phyloP scores from a whole-genome alignment of 37 sponge, comb jelly and placozoan genomes.

The Crambe crambe region DNA sequence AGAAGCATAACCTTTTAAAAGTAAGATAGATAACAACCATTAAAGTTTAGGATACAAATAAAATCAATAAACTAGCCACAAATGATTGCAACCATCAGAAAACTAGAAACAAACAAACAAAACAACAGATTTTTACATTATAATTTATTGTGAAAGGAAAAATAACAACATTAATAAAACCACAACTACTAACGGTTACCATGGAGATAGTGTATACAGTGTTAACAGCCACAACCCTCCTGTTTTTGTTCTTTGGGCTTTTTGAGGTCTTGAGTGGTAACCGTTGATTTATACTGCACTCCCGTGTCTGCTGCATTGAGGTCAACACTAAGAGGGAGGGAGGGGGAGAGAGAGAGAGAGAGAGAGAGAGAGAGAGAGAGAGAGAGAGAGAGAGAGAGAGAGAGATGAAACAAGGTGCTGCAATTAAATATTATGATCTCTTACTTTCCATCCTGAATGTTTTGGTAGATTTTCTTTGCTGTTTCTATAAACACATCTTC shows the following conservation, averaged over 20 bases:
- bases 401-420: neutral
- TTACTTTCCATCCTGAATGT: slow-evolving; percentile 98
- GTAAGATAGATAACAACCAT: too few relatives aligned
- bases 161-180: neutral
- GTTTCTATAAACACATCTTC: slow-evolving; percentile 99
- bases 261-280: slow-evolving; percentile 45
- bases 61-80: too few relatives aligned
- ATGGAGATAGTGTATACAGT: slow-evolving; percentile 2
- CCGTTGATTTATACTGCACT: slow-evolving; percentile 85
- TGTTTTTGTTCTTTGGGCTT: slow-evolving; percentile 25
- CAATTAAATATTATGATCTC: neutral
- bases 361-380: neutral
- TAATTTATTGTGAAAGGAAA: too few relatives aligned
- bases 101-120: too few relatives aligned
- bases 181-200: slow-evolving; percentile 8
- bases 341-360: neutral
- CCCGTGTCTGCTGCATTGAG: slow-evolving; percentile 96
- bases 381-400: neutral
- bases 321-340: slow-evolving; percentile 70
- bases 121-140: too few relatives aligned
- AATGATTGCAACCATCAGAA: too few relatives aligned
- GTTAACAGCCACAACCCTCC: slow-evolving; percentile 23
- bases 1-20: too few relatives aligned
- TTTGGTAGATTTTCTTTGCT: slow-evolving; percentile 98
- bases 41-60: too few relatives aligned